A percentile compares a stretch with the other conserved stretches of the same genome.
phyloP scores from a whole-genome alignment of 2,888 invertebrate genomes.

The Drosophila antonietae region DNA sequence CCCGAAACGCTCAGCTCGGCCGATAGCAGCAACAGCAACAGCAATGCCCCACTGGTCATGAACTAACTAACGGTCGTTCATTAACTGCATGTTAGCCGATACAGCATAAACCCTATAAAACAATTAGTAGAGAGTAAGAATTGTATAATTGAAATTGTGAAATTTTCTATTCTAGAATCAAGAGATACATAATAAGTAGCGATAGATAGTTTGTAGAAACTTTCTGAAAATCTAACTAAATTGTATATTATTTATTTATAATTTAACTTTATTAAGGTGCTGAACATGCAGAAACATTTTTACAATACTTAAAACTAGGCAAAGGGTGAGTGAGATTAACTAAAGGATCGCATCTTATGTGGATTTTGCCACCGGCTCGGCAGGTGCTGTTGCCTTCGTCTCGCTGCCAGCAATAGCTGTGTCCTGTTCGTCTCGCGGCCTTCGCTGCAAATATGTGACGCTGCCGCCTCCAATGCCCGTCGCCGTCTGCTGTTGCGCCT shows the following conservation, averaged over 20 bases:
- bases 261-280: conserved; percentile 71
- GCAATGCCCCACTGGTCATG: conserved; percentile 74
- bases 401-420: conserved; percentile 77
- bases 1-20: conserved; percentile 84
- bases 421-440: conserved; percentile 81
- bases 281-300: conserved; percentile 66
- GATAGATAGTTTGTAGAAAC: not conserved
- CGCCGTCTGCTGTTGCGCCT: conserved; percentile 70
- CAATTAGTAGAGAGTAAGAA: not conserved
- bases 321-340: conserved; percentile 68
- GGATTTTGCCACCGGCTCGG: conserved; percentile 42
- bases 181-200: not conserved
- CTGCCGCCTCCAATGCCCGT: conserved; percentile 75
- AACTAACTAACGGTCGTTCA: conserved; percentile 37
- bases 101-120: not conserved
- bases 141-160: too few relatives aligned
- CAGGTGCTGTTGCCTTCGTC: conserved; percentile 55
- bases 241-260: conserved; percentile 57
- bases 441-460: conserved; percentile 72
- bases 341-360: conserved; percentile 59
- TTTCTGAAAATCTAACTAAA: not conserved
- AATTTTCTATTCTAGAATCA: too few relatives aligned
- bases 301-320: conserved; percentile 75
- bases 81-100: not conserved
- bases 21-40: conserved; percentile 84